These are phyloP conservation scores for Palythoa heliodiscus DNA, from an alignment of 92 coral and sea anemone species.

Conservation along the genomic window DNA sequence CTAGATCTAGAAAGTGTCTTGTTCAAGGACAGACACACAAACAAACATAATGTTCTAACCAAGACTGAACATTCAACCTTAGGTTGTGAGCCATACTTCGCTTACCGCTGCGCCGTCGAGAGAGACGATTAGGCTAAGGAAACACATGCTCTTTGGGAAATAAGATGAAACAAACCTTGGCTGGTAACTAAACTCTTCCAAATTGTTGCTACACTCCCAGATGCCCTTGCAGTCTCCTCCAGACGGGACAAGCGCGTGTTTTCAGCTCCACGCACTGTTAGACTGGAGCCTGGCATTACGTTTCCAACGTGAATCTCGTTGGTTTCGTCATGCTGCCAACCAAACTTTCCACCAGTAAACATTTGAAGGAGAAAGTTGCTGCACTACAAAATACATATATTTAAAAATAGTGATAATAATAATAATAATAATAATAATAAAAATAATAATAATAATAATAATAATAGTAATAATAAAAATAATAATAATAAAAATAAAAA, in stretches of 20 bases:
- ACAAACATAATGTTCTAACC: too few relatives aligned
- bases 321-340: constrained; percentile 12
- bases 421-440: too few relatives aligned
- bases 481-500: too few relatives aligned
- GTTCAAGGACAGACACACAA: too few relatives aligned
- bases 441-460: too few relatives aligned
- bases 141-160: too few relatives aligned
- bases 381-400: background rate
- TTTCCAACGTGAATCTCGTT: constrained; percentile 21
- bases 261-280: constrained; percentile 4
- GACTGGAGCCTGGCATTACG: constrained; percentile 4
- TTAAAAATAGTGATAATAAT: background rate
- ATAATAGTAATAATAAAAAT: too few relatives aligned
- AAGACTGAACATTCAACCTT: too few relatives aligned
- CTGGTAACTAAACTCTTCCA: constrained; percentile 1
- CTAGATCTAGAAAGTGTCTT: too few relatives aligned
- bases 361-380: constrained; percentile 38
- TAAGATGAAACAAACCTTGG: background rate
- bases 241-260: background rate
- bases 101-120: too few relatives aligned
- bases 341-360: constrained; percentile 29
- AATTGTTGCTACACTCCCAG: constrained; percentile 10
- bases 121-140: too few relatives aligned
- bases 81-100: too few relatives aligned
- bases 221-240: constrained; percentile 5